Percentiles rank a stretch among this genome's conserved stretches.
phyloP scores from a whole-genome alignment of 2,113 vertebrate genomes.

The Oncorhynchus nerka region DNA sequence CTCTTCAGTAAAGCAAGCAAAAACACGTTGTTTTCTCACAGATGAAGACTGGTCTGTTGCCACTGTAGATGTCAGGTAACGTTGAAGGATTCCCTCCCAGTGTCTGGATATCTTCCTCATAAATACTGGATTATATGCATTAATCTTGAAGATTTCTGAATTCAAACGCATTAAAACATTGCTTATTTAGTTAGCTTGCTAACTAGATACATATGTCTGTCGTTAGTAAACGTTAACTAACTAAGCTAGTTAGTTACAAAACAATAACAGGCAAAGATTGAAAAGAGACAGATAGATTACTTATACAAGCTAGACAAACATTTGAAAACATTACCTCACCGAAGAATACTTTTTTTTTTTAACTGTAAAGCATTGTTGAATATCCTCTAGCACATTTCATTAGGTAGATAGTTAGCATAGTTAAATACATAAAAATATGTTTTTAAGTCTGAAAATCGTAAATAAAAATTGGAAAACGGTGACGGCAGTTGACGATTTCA shows the following conservation, averaged over 20 bases:
- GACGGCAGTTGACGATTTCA: no score
- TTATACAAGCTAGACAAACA: neutral
- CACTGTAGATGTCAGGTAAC: conserved; percentile 71
- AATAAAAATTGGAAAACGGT: no score
- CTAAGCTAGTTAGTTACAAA: neutral
- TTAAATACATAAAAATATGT: no score
- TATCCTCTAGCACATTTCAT: conserved; percentile 48
- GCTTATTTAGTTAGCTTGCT: no score
- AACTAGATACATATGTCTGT: no score
- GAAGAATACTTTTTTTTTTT: conserved; percentile 16
- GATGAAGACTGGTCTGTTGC: conserved; percentile 69
- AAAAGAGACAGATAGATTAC: neutral
- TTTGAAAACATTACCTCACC: conserved; percentile 47
- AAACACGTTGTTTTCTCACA: conserved; percentile 82
- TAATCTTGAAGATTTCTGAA: conserved; percentile 44
- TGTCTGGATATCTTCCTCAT: conserved; percentile 75
- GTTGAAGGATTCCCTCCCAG: conserved; percentile 64
- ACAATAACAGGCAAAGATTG: neutral
- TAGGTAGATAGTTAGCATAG: neutral
- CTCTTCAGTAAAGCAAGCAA: neutral
- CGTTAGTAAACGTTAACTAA: no score
- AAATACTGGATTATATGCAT: conserved; percentile 12
- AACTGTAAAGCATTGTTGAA: conserved; percentile 12
- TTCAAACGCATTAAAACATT: no score
- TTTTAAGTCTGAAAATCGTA: no score